Conservation (phyloP, 2,888 invertebrate genomes). For the Chamaedrilus cognettii region DNA sequence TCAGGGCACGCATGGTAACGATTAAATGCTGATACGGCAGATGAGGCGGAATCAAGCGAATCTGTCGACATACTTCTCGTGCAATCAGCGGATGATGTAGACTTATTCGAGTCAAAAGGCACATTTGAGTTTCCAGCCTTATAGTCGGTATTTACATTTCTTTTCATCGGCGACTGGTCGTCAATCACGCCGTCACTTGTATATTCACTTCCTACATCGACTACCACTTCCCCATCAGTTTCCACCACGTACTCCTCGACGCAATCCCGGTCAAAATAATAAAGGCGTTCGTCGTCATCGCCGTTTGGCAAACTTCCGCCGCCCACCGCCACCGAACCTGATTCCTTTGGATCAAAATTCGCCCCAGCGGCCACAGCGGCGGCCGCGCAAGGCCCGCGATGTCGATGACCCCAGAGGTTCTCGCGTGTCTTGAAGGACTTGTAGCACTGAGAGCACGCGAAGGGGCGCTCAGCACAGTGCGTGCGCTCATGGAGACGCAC, state of each 20-base stretch:
- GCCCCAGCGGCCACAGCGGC: neutral
- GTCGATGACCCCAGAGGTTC: conserved; percentile 41
- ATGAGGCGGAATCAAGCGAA: too few relatives aligned
- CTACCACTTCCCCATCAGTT: too few relatives aligned
- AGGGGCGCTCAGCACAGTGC: conserved; percentile 36
- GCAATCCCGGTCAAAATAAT: conserved; percentile 1
- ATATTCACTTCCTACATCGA: too few relatives aligned
- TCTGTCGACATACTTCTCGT: too few relatives aligned
- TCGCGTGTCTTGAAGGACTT: conserved; percentile 41
- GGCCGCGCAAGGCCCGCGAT: conserved; percentile 33
- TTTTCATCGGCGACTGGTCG: too few relatives aligned
- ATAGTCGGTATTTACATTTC: too few relatives aligned
- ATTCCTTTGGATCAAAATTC: neutral
- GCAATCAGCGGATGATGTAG: too few relatives aligned
- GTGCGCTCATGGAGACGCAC: conserved; percentile 39
- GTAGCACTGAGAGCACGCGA: conserved; percentile 34
- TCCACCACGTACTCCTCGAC: conserved; percentile 3
- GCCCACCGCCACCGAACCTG: neutral
- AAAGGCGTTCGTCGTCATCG: neutral
- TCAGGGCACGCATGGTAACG: too few relatives aligned
- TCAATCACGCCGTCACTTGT: too few relatives aligned
- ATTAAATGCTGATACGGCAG: too few relatives aligned
- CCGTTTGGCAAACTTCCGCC: neutral
- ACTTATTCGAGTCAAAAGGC: too few relatives aligned
- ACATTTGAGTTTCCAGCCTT: too few relatives aligned